Evolutionary conservation across 1,140 invertebrate genomes (phyloP).

Genomic region (Heterodera schachtii): DNA sequence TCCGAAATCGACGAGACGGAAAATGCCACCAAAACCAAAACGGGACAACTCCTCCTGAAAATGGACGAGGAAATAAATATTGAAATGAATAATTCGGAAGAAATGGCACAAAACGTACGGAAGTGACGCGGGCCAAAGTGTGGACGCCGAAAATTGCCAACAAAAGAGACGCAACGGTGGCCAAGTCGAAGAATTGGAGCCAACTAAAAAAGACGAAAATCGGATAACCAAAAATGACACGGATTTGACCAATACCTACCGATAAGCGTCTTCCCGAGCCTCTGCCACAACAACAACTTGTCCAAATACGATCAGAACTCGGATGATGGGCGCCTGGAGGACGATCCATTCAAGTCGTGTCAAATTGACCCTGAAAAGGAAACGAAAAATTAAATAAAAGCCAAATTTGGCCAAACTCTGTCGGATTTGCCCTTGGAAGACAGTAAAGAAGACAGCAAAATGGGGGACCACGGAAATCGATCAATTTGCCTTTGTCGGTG

Average conservation of each 20-base stretch:
- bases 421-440: slow-evolving; percentile 40
- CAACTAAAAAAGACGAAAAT: slow-evolving; percentile 31
- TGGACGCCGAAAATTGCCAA: slow-evolving; percentile 50
- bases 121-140: slow-evolving; percentile 47
- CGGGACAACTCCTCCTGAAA: slow-evolving; percentile 41
- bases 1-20: slow-evolving; percentile 45
- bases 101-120: slow-evolving; percentile 21
- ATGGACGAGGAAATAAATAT: slow-evolving; percentile 8
- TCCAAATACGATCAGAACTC: slow-evolving; percentile 42
- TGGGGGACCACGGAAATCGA: slow-evolving; percentile 44
- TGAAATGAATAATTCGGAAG: background rate
- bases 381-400: slow-evolving; percentile 5
- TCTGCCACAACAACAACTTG: slow-evolving; percentile 41
- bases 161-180: slow-evolving; percentile 44
- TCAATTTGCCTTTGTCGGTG: slow-evolving; percentile 15
- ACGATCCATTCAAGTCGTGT: slow-evolving; percentile 46
- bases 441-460: slow-evolving; percentile 44
- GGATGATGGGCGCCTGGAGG: slow-evolving; percentile 47
- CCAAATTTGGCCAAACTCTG: slow-evolving; percentile 29
- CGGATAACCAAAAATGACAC: too few relatives aligned
- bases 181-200: slow-evolving; percentile 51
- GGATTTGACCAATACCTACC: slow-evolving; percentile 15
- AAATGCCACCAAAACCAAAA: slow-evolving; percentile 47
- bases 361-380: slow-evolving; percentile 37
- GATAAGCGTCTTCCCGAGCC: slow-evolving; percentile 31